A percentile compares a stretch with the other conserved stretches of the same genome.
These are phyloP conservation scores for Anolis sagrei DNA, from an alignment of 2,113 vertebrate species.

Conservation along the genomic window DNA sequence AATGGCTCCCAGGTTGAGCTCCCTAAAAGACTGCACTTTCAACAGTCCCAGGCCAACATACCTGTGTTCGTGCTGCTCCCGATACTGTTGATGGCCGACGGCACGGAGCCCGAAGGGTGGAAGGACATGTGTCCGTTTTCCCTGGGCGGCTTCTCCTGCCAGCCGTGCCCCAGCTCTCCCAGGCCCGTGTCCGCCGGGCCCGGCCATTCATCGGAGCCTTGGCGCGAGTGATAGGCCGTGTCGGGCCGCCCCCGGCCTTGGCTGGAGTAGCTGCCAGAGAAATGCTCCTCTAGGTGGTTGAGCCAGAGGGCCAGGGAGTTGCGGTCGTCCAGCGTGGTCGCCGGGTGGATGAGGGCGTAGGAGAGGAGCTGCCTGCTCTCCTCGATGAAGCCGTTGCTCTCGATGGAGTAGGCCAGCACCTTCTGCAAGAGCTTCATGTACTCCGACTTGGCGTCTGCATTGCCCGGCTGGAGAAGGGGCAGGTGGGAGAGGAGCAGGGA, in stretches of 20 bases:
- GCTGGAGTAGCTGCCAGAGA: conserved; percentile 80
- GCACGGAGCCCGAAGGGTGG: conserved; percentile 80
- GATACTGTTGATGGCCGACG: conserved; percentile 85
- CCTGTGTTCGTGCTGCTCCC: conserved; percentile 82
- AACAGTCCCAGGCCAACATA: conserved; percentile 33
- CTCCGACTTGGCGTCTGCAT: conserved; percentile 92
- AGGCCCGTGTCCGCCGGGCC: conserved; percentile 79
- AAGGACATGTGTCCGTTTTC: conserved; percentile 92
- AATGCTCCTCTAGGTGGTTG: conserved; percentile 91
- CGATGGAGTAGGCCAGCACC: conserved; percentile 92
- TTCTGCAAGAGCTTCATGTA: conserved; percentile 97
- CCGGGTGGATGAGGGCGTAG: conserved; percentile 95
- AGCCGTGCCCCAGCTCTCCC: conserved; percentile 80
- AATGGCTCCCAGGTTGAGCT: too few relatives aligned
- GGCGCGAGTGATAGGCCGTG: conserved; percentile 84
- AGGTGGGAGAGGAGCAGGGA: conserved; percentile 91
- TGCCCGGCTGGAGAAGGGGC: conserved; percentile 92
- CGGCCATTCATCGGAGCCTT: conserved; percentile 91
- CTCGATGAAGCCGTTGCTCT: conserved; percentile 94
- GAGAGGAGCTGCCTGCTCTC: conserved; percentile 94
- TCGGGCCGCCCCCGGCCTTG: conserved; percentile 70
- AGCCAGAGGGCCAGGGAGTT: conserved; percentile 93
- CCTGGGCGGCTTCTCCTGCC: conserved; percentile 87
- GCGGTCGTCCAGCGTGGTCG: conserved; percentile 94
- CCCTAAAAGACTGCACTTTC: background rate